Evolutionary conservation across 2,113 vertebrate genomes (phyloP).

Genomic region (pig (Sus scrofa)): DNA sequence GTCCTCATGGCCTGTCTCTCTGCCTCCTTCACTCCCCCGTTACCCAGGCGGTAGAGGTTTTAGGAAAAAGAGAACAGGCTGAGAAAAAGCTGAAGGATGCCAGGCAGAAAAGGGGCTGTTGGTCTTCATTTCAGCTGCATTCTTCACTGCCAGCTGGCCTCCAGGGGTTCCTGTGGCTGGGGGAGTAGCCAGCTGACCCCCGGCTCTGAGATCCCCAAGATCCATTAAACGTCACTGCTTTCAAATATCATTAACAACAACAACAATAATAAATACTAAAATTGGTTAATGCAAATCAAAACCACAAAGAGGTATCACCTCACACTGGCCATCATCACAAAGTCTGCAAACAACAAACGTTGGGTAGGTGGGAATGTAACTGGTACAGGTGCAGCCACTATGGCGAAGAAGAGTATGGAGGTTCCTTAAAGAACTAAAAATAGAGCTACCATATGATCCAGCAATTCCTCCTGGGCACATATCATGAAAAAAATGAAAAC

Average conservation of each 20-base stretch:
- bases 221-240: background rate
- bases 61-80: background rate
- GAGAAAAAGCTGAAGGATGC: background rate
- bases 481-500: background rate
- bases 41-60: background rate
- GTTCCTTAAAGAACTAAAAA: background rate
- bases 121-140: background rate
- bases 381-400: background rate
- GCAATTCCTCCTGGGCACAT: background rate
- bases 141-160: background rate
- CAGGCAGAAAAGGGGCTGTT: background rate
- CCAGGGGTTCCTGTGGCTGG: background rate
- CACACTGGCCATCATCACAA: background rate
- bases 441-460: background rate
- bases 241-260: background rate
- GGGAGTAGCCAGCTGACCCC: background rate
- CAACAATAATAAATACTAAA: background rate
- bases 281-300: background rate
- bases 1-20: background rate
- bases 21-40: background rate
- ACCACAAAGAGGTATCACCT: background rate
- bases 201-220: background rate
- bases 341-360: background rate
- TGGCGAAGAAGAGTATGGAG: background rate
- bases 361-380: background rate